phyloP scores from a whole-genome alignment of 2,113 vertebrate species.

The Talpa occidentalis region DNA sequence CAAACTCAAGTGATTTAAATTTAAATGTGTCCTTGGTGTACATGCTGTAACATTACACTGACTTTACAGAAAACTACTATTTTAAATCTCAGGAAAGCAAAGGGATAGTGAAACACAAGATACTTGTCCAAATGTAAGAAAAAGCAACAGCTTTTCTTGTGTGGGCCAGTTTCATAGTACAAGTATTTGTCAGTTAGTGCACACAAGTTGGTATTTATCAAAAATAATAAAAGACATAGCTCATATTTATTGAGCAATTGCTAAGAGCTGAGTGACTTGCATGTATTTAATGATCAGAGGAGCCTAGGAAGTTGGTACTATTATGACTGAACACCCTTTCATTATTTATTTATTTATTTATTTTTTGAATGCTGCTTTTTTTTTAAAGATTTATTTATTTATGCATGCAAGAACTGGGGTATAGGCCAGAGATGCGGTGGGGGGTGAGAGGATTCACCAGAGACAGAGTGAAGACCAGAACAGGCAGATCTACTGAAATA shows the following conservation, averaged over 20 bases:
- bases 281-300: background rate
- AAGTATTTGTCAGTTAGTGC: background rate
- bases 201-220: conserved; percentile 15
- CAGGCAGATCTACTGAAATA: too few relatives aligned
- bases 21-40: background rate
- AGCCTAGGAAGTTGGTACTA: background rate
- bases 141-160: conserved; percentile 37
- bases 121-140: conserved; percentile 48
- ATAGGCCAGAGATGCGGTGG: too few relatives aligned
- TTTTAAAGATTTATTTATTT: too few relatives aligned
- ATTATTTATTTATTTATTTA: too few relatives aligned
- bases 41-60: background rate
- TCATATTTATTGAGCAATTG: background rate
- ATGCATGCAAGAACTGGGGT: too few relatives aligned
- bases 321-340: background rate
- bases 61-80: conserved; percentile 35
- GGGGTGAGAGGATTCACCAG: too few relatives aligned
- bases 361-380: too few relatives aligned
- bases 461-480: too few relatives aligned
- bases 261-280: background rate
- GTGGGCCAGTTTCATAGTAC: background rate
- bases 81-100: conserved; percentile 56
- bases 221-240: background rate
- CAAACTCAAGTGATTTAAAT: conserved; percentile 5
- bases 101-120: conserved; percentile 35